Conservation (phyloP, 2,797 vertebrate species). For the Aldrovandia affinis region DNA sequence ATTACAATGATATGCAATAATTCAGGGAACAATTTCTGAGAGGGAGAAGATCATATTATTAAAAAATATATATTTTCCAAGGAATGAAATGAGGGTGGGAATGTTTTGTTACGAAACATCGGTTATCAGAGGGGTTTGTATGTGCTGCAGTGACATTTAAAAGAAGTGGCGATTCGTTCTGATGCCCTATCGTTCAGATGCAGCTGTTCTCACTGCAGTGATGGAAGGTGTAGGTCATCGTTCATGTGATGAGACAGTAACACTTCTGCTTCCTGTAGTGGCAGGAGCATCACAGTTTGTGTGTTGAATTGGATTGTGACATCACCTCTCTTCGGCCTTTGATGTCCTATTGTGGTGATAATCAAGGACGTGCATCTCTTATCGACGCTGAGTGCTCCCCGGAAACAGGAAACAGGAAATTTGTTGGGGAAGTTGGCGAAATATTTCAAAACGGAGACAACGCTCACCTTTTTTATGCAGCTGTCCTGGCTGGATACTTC, state of each 20-base stretch:
- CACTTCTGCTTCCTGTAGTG: background rate
- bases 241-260: background rate
- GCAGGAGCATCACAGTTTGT: background rate
- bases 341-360: background rate
- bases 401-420: background rate
- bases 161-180: background rate
- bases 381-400: background rate
- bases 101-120: no score
- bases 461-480: constrained; percentile 90
- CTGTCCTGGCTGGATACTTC: constrained; percentile 85
- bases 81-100: background rate
- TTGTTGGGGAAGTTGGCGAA: no score
- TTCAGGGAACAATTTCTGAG: background rate
- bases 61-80: background rate
- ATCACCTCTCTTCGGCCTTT: background rate
- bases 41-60: background rate
- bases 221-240: background rate
- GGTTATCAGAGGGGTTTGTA: no score
- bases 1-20: background rate
- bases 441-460: background rate
- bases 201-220: background rate
- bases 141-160: background rate
- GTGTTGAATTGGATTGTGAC: background rate
- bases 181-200: background rate
- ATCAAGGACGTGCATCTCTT: background rate